Evolutionary conservation across 1,140 invertebrate genomes (phyloP).

Genomic region (Drosophila parvula): DNA sequence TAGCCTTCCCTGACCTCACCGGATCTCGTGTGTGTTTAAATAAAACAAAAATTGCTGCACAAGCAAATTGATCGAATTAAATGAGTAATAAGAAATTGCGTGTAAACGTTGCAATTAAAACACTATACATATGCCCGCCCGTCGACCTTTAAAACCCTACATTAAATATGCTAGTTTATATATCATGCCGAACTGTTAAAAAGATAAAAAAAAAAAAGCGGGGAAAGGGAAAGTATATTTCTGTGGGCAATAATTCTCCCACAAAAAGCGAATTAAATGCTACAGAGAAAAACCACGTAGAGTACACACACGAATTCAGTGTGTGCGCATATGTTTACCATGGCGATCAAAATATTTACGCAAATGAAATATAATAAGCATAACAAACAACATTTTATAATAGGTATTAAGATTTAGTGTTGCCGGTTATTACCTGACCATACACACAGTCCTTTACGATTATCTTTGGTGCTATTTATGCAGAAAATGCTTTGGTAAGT

Average conservation of each 20-base stretch:
- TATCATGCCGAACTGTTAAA: constrained; percentile 3
- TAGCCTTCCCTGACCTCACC: constrained; percentile 37
- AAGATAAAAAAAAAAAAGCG: neutral
- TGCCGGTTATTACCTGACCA: constrained; percentile 1
- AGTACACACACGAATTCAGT: constrained; percentile 14
- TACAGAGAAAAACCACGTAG: constrained; percentile 9
- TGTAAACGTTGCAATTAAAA: constrained; percentile 33
- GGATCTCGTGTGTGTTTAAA: constrained; percentile 27
- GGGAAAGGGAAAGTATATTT: constrained; percentile 17
- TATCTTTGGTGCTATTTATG: neutral
- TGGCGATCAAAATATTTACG: constrained; percentile 32
- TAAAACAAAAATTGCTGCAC: constrained; percentile 29
- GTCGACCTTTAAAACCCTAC: constrained; percentile 1
- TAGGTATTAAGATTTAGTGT: constrained; percentile 6
- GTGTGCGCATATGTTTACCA: constrained; percentile 13
- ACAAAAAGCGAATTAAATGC: constrained; percentile 32
- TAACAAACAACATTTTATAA: constrained; percentile 28
- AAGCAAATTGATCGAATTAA: constrained; percentile 32
- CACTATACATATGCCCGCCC: constrained; percentile 2
- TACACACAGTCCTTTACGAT: neutral
- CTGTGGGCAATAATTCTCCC: constrained; percentile 8
- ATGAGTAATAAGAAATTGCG: constrained; percentile 19
- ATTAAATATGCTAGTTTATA: constrained; percentile 20
- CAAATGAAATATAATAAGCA: constrained; percentile 19
- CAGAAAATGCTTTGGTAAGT: neutral